Conservation (phyloP, 2,113 vertebrate genomes). For the Anguilla rostrata region DNA sequence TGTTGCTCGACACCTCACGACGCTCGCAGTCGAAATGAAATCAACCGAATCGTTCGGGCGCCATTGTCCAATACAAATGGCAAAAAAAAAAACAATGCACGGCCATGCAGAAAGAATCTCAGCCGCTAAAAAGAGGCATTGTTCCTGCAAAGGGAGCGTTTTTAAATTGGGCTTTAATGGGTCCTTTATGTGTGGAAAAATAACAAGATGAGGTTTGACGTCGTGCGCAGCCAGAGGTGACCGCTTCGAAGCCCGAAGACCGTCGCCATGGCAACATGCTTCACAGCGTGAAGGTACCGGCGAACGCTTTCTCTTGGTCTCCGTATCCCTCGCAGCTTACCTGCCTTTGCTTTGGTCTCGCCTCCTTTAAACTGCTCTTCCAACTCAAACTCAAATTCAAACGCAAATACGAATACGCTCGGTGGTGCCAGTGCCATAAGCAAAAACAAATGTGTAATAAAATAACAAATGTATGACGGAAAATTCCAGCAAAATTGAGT, state of each 20-base stretch:
- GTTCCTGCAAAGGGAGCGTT: neutral
- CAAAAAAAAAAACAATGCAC: neutral
- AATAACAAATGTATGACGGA: neutral
- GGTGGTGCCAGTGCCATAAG: neutral
- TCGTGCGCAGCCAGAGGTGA: conserved; percentile 20
- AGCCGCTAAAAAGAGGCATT: conserved; percentile 17
- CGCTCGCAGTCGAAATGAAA: neutral
- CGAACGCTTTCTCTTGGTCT: conserved; percentile 6
- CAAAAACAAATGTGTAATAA: too few relatives aligned
- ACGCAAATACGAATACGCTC: neutral
- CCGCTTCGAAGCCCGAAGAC: conserved; percentile 1
- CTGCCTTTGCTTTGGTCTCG: neutral
- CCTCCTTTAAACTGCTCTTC: neutral
- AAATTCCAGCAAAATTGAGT: neutral
- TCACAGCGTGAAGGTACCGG: conserved; percentile 12
- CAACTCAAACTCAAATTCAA: neutral
- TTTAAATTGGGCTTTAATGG: conserved; percentile 21
- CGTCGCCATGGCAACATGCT: conserved; percentile 25
- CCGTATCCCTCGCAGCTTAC: neutral
- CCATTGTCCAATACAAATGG: neutral
- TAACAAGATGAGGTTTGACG: conserved; percentile 25
- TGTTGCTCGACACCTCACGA: neutral
- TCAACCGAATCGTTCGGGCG: neutral
- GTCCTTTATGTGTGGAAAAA: conserved; percentile 22
- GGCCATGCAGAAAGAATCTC: neutral